Evolutionary conservation across 2,113 vertebrate genomes (phyloP).

Genomic region (Nyctibius bracteatus): DNA sequence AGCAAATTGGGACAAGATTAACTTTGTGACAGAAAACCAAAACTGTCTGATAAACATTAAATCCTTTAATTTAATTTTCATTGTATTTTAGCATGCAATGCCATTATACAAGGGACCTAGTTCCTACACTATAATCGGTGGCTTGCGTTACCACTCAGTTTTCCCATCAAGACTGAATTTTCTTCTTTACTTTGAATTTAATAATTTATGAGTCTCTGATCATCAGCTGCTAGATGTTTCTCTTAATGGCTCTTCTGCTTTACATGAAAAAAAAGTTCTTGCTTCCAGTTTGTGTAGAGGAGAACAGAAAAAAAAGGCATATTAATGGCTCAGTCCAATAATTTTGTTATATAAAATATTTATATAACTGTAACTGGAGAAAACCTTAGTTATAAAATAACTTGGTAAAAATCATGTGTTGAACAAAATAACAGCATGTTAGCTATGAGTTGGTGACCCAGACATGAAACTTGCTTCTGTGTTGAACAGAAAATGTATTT

Average conservation of each 20-base stretch:
- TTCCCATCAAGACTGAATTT: background rate
- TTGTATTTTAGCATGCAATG: background rate
- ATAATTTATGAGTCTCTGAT: background rate
- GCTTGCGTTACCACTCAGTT: background rate
- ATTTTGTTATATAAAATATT: background rate
- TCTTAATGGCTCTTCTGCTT: background rate
- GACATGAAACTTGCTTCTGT: background rate
- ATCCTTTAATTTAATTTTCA: background rate
- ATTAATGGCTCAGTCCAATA: background rate
- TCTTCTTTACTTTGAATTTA: background rate
- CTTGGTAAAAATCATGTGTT: background rate
- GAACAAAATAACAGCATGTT: background rate
- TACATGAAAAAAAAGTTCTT: background rate
- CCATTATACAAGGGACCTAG: background rate
- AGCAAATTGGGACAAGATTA: background rate
- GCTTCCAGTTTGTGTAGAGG: background rate
- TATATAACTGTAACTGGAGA: background rate
- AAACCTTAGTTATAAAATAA: background rate
- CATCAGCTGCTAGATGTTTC: background rate
- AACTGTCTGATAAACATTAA: background rate
- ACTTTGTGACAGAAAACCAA: background rate
- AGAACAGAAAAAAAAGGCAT: background rate
- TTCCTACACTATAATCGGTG: background rate
- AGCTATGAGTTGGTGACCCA: background rate
- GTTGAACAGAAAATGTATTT: background rate